These are phyloP conservation scores for Neocloeon triangulifer DNA, from an alignment of 1,140 invertebrate genomes.

Conservation along the genomic window DNA sequence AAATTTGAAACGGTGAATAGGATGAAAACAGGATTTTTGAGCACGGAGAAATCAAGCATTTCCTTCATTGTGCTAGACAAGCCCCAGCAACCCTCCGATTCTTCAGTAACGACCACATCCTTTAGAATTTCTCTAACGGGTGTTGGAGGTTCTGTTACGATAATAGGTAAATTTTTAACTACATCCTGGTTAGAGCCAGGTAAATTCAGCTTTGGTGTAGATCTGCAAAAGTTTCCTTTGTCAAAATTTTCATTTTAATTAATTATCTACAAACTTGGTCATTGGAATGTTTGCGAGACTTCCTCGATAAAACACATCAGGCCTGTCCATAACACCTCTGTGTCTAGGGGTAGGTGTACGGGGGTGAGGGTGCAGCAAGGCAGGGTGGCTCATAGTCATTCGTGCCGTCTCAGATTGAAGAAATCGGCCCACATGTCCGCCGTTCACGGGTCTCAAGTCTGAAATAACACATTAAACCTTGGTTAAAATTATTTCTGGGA, in stretches of 20 bases:
- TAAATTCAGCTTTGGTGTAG: not conserved
- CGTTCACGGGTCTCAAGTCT: too few species aligned
- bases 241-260: not conserved
- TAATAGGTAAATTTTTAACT: not conserved
- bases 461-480: too few species aligned
- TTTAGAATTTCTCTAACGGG: not conserved
- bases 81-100: constrained; percentile 17
- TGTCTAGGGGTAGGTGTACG: constrained; percentile 14
- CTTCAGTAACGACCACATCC: constrained; percentile 9
- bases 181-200: not conserved
- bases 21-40: constrained; percentile 70
- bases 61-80: constrained; percentile 40
- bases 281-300: constrained; percentile 41
- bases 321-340: constrained; percentile 56
- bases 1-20: constrained; percentile 86
- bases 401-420: constrained; percentile 16
- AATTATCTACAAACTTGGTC: constrained; percentile 12
- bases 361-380: constrained; percentile 18
- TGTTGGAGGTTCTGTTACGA: not conserved
- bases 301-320: constrained; percentile 71
- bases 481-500: too few species aligned
- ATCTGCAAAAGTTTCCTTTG: too few species aligned
- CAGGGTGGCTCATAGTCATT: constrained; percentile 37
- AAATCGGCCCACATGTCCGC: too few species aligned
- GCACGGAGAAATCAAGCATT: constrained; percentile 65